phyloP scores from a whole-genome alignment of 2,888 invertebrate species.

The Anodontia alba region DNA sequence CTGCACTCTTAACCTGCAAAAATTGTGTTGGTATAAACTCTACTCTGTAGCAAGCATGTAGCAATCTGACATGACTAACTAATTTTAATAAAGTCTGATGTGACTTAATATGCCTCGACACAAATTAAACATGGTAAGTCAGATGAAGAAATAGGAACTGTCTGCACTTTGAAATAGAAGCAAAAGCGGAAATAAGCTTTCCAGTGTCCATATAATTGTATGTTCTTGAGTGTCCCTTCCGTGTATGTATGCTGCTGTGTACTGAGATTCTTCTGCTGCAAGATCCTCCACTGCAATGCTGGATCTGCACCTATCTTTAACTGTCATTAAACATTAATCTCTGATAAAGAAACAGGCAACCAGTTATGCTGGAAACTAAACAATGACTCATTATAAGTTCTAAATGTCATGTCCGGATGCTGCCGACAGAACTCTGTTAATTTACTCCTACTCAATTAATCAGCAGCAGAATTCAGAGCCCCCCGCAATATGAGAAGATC shows the following conservation, averaged over 20 bases:
- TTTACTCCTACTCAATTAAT: too few species aligned
- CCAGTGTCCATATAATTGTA: not conserved
- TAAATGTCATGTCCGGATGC: not conserved
- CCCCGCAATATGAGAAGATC: too few species aligned
- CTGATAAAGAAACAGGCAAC: not conserved
- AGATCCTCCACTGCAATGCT: conserved; percentile 1
- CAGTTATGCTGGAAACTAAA: not conserved
- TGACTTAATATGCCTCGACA: too few species aligned
- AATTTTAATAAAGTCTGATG: too few species aligned
- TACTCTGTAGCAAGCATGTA: too few species aligned
- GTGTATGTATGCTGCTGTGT: not conserved
- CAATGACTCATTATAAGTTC: not conserved
- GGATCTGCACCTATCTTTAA: not conserved
- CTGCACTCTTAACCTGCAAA: too few species aligned
- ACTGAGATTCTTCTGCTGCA: not conserved
- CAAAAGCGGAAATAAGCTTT: not conserved
- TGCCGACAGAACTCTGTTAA: too few species aligned
- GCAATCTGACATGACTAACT: too few species aligned
- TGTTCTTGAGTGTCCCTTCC: not conserved
- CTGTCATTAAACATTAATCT: not conserved
- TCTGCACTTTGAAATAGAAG: not conserved
- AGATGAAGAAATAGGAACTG: too few species aligned
- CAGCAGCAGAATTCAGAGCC: too few species aligned
- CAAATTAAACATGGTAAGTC: too few species aligned
- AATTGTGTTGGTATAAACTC: too few species aligned